Conservation (phyloP, 2,888 invertebrate genomes). For the Oscheius sp. region DNA sequence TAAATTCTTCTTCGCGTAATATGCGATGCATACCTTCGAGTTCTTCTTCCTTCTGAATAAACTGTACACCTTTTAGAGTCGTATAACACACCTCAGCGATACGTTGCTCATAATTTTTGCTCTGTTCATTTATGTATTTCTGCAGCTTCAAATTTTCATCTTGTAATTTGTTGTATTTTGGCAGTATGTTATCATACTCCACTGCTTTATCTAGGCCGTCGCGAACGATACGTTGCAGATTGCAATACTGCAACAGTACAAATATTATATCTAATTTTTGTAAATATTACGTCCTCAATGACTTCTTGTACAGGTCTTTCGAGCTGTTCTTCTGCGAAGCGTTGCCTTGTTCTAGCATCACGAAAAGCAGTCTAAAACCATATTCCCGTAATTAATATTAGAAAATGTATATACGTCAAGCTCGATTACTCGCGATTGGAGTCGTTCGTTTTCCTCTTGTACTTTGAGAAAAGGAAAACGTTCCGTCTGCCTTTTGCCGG, state of each 20-base stretch:
- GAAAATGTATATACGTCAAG: too few relatives aligned
- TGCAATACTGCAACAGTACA: background rate
- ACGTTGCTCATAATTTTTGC: background rate
- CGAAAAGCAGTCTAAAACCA: background rate
- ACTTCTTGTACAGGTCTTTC: background rate
- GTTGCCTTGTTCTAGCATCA: background rate
- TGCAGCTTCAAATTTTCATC: background rate
- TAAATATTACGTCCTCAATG: constrained; percentile 7
- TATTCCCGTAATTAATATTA: too few relatives aligned
- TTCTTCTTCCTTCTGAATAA: constrained; percentile 4
- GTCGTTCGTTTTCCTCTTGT: constrained; percentile 18
- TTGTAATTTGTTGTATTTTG: background rate
- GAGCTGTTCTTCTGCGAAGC: constrained; percentile 11
- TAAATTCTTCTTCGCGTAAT: background rate
- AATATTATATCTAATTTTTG: background rate
- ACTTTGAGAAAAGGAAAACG: constrained; percentile 18
- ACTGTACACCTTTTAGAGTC: too few relatives aligned
- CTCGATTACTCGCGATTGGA: background rate
- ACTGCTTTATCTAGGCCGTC: background rate
- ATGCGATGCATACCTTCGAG: background rate
- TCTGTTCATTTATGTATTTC: background rate
- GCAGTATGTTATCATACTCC: background rate
- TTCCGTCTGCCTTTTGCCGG: background rate
- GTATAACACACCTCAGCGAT: background rate
- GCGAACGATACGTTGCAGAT: background rate